phyloP scores from a whole-genome alignment of 1,140 invertebrate species.

The Adelges cooleyi region DNA sequence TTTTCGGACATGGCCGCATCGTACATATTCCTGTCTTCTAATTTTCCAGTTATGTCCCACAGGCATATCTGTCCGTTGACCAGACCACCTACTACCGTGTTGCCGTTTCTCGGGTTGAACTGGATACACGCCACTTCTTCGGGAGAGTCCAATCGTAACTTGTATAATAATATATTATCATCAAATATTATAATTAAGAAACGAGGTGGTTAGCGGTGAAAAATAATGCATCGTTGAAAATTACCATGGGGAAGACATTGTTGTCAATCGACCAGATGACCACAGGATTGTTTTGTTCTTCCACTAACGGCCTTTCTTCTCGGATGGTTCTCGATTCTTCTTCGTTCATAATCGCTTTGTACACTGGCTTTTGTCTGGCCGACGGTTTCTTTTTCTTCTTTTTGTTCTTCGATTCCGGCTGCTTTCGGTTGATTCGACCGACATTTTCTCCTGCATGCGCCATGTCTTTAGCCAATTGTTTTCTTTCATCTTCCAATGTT shows the following conservation, averaged over 20 bases:
- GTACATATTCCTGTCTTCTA: not conserved
- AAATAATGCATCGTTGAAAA: too few species aligned
- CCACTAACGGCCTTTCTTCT: not conserved
- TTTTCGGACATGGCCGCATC: not conserved
- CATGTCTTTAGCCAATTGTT: not conserved
- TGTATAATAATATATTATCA: not conserved
- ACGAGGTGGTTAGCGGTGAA: too few species aligned
- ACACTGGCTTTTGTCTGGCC: not conserved
- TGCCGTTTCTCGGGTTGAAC: conserved; percentile 12
- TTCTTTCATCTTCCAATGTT: too few species aligned
- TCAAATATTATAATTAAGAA: too few species aligned
- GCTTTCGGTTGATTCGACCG: not conserved
- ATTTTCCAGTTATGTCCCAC: conserved; percentile 17
- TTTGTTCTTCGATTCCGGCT: not conserved
- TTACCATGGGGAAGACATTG: conserved; percentile 12
- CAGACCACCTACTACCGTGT: conserved; percentile 5
- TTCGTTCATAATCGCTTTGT: not conserved
- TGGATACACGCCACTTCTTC: conserved; percentile 12
- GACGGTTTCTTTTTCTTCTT: not conserved
- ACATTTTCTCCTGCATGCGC: not conserved
- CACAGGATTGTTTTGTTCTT: conserved; percentile 15
- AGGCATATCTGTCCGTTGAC: conserved; percentile 6
- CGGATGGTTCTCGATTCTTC: not conserved
- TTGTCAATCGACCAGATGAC: conserved; percentile 6
- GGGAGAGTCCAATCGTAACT: conserved; percentile 3